Base-by-base conservation (phyloP, 2,113 vertebrate species). In the Corynorhinus townsendii region DNA sequence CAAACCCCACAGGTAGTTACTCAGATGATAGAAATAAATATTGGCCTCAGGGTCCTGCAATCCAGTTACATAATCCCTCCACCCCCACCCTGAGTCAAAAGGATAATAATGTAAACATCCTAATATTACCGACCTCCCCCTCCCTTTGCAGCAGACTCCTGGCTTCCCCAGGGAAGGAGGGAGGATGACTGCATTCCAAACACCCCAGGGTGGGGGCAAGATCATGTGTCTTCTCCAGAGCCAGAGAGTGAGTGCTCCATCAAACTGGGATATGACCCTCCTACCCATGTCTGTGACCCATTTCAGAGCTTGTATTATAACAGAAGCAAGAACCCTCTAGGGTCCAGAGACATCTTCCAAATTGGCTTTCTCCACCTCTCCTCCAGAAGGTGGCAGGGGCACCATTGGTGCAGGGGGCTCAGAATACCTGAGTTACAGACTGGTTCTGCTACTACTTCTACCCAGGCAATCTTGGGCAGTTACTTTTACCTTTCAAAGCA, bases 21-120 rank as follows among this genome's bases (percentile, higher is more conserved):
- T 98, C 98, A 97, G 64, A 11, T 79, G 96, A 95, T 96, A 98
- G 97, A 98, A 98, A 98, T 98, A 98, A 98, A 7, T 91, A 0
- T 45, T 95, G 85, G 84, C 69, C 91, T 96, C 87, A 96, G 97
- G 95, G 96, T 90, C 89, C 84, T 0, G 16, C 95, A 95, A 93
- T 96, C 94, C 96, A 96, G 97, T 97, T 97, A 98, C 89, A 97
- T 90, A 96, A 96, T 95, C 91, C 82, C 59, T 96, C 93, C 4
- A 43, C 95, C 8, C 33, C 94, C 5, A 40, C 82, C 19, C 40
- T 95, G 95, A 97, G 91, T 96, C 96, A 97, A 98, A 96, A 95
- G 89, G 2, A 0, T 95, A 93, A 96, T 97, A 97, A 97, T 96
- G 97, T 14, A 49, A 98, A 96, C 96, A 98, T 73, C 96, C 96